These are phyloP conservation scores for Planococcus citri DNA, from an alignment of 1,140 invertebrate species.

Conservation along the genomic window DNA sequence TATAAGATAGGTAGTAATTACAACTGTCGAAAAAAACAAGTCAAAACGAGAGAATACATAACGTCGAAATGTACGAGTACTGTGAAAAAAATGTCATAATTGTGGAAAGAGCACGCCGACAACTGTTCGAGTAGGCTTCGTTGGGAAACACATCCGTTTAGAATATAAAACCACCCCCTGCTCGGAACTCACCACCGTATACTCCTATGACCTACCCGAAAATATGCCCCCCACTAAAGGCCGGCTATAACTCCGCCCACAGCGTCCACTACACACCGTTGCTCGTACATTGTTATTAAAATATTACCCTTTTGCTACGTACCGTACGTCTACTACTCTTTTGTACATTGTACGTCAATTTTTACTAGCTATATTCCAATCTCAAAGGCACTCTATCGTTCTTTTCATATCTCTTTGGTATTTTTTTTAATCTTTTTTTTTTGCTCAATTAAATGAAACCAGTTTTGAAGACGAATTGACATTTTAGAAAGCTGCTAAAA, in stretches of 20 bases:
- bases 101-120: not conserved
- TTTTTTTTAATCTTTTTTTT: too few relatives aligned
- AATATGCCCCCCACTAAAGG: not conserved
- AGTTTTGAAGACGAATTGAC: too few relatives aligned
- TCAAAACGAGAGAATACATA: not conserved
- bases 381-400: too few relatives aligned
- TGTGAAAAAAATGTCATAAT: not conserved
- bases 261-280: not conserved
- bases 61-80: not conserved
- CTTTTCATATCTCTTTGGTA: too few relatives aligned
- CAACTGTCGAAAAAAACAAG: too few relatives aligned
- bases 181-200: not conserved
- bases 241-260: not conserved
- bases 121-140: constrained; percentile 12
- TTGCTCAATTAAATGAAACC: too few relatives aligned
- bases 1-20: too few relatives aligned
- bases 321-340: too few relatives aligned
- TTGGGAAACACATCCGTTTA: not conserved
- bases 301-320: constrained; percentile 5
- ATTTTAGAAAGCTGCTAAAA: too few relatives aligned
- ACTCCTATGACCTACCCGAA: constrained; percentile 15
- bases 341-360: too few relatives aligned
- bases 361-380: too few relatives aligned
- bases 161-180: constrained; percentile 11
- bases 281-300: constrained; percentile 14